Evolutionary conservation across 2,797 vertebrate genomes (phyloP), one percentile per base, ranked within the genome.

Genomic region (Crossoptilon crossoptilon): DNA sequence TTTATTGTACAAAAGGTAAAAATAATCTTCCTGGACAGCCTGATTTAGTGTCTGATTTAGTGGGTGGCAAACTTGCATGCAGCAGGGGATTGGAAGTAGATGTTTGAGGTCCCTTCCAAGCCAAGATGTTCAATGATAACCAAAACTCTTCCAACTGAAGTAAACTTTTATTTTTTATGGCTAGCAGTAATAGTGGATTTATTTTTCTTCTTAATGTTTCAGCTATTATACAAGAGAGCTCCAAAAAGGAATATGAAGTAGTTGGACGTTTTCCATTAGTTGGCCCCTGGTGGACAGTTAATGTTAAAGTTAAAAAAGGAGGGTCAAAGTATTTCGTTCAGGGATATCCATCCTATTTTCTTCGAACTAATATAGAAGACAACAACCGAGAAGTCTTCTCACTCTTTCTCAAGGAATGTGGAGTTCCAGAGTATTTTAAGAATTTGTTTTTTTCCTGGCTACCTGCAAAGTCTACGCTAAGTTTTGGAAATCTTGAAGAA

Each of bases 201-300:
- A 1, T 90, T 90, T 53, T 88, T 83, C 63, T 94, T 96, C 93
- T 84, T 82, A 73, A 83, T 39, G 14, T 81, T 97, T 19, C 90
- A 98, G 98, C 98, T 97, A 11, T 90, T 77, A 97, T 98, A 93
- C 78, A 71, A 73, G 95, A 96, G 3, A 22, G 33, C 35, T 96
- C 96, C 21, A 46, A 46, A 51, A 48, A 90, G n/a, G 26, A 56
- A 12, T 96, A 90, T 87, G 27, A 84, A 39, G 97, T 98, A 39
- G 80, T 92, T 46, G 98, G 98, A 81, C 96, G 92, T 51, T 98
- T 98, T 95, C 97, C 97, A 1, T 95, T 98, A 31, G 63, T 41
- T 22, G 97, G 39, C 46, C 95, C 98, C 5, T 99, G 98, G 98
- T 99, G 98, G 98, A 94, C 76, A 73, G 97, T 98, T 77, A 97